Evolutionary conservation across 2,888 invertebrate species (phyloP), one percentile per base, ranked within the genome.

Genomic region (Plemyria rubiginata): DNA sequence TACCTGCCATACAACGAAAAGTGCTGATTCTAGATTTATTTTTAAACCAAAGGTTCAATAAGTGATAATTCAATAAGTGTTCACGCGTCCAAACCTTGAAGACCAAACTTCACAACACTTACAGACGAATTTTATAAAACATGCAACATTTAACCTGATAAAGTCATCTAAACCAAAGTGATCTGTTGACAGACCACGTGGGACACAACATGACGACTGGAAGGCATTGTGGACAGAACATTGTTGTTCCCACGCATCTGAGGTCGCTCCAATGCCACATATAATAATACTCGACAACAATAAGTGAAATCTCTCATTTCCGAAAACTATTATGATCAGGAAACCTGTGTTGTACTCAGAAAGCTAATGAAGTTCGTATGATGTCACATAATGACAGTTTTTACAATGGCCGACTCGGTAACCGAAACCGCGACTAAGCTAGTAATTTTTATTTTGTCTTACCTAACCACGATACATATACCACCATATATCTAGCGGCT

Each of bases 211-310:
- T n/a, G 45, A 38, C 38, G 16, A 13, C 50, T 4, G 38, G 54
- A 49, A 15, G 48, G 15, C 16, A 54, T 57, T 65, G 65, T 65
- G 51, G 55, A 16, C 40, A 45, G 54, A 1, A 22, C 2, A 62
- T 50, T 51, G 60, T 56, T 12, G 52, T 72, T 79, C 79, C 76
- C 79, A 78, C 78, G 75, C 62, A 54, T 56, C 54, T 60, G 74
- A 74, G 77, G 74, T 67, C 74, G 69, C 70, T 43, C 69, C 77
- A 78, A 78, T 78, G 80, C 65, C 77, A 75, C 55, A 70, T 65
- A 70, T 71, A 71, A 76, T 67, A 68, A 70, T 32, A 52, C 29
- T 38, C 36, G 32, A 11, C 65, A 68, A 68, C 58, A 67, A 70
- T 65, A 67, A 70, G 69, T 70, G 72, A 79, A 76, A 74, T 75